Evolutionary conservation across 2,888 invertebrate species (phyloP).

Genomic region (Biston betularia): DNA sequence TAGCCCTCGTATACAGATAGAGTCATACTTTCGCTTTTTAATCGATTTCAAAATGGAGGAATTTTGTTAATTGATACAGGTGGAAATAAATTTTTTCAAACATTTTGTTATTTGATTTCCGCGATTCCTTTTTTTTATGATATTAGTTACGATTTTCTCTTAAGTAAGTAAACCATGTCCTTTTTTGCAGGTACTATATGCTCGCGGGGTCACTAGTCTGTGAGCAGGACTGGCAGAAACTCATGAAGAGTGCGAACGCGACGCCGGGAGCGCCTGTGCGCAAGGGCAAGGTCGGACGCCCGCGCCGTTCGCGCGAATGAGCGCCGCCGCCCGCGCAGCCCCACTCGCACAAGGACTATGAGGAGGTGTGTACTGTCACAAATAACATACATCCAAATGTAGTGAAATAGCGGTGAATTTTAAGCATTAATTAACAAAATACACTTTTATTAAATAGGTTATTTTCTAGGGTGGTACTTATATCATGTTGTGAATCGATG

Average conservation of each 20-base stretch:
- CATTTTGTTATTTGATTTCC: too few species aligned
- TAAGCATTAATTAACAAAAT: too few species aligned
- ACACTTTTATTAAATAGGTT: too few species aligned
- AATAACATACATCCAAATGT: background rate
- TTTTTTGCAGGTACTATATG: conserved; percentile 91
- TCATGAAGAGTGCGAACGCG: conserved; percentile 91
- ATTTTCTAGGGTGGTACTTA: too few species aligned
- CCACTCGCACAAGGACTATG: conserved; percentile 79
- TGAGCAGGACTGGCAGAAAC: conserved; percentile 98
- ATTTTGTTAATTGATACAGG: too few species aligned
- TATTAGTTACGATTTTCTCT: too few species aligned
- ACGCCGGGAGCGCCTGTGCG: conserved; percentile 89
- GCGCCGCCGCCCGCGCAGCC: conserved; percentile 70
- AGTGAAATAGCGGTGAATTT: background rate
- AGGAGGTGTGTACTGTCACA: conserved; percentile 66
- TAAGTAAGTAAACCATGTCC: background rate
- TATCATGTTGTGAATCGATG: too few species aligned
- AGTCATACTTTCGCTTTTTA: too few species aligned
- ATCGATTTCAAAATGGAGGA: too few species aligned
- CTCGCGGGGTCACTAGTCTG: conserved; percentile 96
- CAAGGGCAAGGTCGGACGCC: conserved; percentile 96
- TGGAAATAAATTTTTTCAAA: too few species aligned
- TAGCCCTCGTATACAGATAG: too few species aligned
- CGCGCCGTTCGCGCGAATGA: conserved; percentile 96
- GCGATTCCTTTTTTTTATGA: too few species aligned